Percentiles rank a stretch among this genome's conserved stretches.
Conservation (phyloP, 2,797 vertebrate species). For the Manis crassicaudata region DNA sequence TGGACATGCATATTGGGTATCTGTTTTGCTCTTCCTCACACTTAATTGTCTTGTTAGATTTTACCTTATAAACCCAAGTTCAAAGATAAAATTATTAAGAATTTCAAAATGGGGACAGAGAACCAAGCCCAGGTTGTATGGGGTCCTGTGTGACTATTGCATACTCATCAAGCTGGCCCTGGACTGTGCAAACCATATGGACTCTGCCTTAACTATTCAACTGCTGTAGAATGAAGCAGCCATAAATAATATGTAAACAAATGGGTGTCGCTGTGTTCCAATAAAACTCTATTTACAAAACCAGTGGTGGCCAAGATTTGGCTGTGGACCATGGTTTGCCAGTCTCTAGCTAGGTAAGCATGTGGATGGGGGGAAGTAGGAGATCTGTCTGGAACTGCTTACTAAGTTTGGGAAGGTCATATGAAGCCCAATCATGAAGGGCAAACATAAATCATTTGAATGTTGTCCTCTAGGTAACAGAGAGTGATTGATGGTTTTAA, state of each 20-base stretch:
- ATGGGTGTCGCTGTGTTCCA: not conserved
- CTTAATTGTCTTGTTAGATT: not conserved
- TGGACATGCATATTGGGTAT: not conserved
- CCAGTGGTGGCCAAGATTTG: not conserved
- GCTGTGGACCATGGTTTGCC: not conserved
- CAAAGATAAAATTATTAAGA: conserved; percentile 15
- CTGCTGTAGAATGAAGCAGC: not conserved
- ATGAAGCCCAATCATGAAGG: not conserved
- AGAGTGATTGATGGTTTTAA: not conserved
- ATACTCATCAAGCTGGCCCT: not conserved
- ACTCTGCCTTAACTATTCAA: not conserved
- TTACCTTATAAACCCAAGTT: not conserved
- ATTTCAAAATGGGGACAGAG: not conserved
- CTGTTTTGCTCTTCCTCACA: not conserved
- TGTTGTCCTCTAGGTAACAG: not conserved
- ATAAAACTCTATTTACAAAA: conserved; percentile 20
- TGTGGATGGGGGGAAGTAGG: not conserved
- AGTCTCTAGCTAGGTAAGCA: not conserved
- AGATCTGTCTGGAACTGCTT: not conserved
- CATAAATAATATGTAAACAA: not conserved
- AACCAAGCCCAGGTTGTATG: not conserved
- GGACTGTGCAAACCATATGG: not conserved
- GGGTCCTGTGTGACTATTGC: rapidly evolving
- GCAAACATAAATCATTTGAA: not conserved
- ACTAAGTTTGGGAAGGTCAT: not conserved